Base-by-base conservation (phyloP, 2,797 vertebrate genomes). In the Bucorvus abyssinicus region DNA sequence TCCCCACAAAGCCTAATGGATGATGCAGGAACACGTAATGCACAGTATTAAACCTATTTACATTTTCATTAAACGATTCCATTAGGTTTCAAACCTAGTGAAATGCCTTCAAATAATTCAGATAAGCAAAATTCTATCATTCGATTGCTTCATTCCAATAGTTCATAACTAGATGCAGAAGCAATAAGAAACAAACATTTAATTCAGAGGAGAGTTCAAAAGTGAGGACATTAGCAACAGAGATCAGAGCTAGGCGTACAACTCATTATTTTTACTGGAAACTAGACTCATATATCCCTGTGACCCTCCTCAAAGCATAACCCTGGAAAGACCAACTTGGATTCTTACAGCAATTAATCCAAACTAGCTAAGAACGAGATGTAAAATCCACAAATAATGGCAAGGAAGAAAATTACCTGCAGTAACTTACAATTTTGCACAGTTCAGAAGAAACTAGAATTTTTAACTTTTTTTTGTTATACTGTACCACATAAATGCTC, bases 271-370 rank as follows among this genome's bases (percentile, higher is more conserved):
- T 91, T 96, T 80, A 90, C 83, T 73, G 86, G 84, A 94, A 97
- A 77, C 22, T 14, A 69, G 64, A 63, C 77, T 92, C 81, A 85
- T 87, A 94, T 94, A 95, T 96, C 87, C 78, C 65, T 36, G 42
- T 6, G 60, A 89, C 50, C 71, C 57, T 71, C 82, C 70, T 64
- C 68, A 92, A 96, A 76, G 69, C 50, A 53, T 30, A 34, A 27
- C 44, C 68, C 90, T 89, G 77, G 80, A 20, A 61, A 56, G 55
- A 82, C 53, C 77, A 90, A 15, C 56, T 71, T 76, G 76, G 36
- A 94, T 73, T 92, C 73, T 60, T 95, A 85, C 45, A 95, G 97
- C 84, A 97, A 90, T 97, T 98, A 74, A 98, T 95, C 97, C 98
- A 97, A 95, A 96, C 77, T 59, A 89, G 95, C 95, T 85, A 97